Base-by-base conservation (phyloP, 2,888 invertebrate species). In the Colostygia pectinataria region DNA sequence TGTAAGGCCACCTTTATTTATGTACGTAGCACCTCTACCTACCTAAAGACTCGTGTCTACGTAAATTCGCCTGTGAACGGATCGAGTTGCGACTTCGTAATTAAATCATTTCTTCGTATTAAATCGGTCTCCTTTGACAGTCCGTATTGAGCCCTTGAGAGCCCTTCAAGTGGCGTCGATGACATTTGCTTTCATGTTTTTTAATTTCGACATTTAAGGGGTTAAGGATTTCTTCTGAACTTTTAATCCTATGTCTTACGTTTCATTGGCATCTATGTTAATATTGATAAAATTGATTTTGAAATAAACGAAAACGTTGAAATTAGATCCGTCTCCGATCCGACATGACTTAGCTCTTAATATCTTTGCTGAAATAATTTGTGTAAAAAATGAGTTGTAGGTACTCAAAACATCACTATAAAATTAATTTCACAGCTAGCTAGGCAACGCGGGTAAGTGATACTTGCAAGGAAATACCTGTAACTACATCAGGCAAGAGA, bases 41-140 rank as follows among this genome's bases (percentile, higher is more conserved):
- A 7, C 7, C 23, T 6, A 43, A 33, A 23, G 40, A 32, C 32
- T 37, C 39, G 32, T 37, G 38, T 48, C 44, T 42, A 25, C 12
- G 27, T 44, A 48, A 48, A 56, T 46, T 53, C 37, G 29, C 18
- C 43, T 25, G 40, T 25, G 55, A 56, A 57, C 57, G 65, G 74
- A 68, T 82, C 82, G 76, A 75, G 79, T 80, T 80, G 74, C 74
- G 78, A 74, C 74, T 78, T 73, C 68, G 75, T 80, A 82, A 82
- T 83, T 82, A 83, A 83, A 83, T 82, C 77, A 81, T 80, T 78
- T 75, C 77, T 78, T 69, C 66, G 80, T 78, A 80, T 80, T 81
- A 81, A 80, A 77, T 75, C 78, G 68, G 66, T 57, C 66, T 71
- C 71, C 70, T 80, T 80, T 78, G 76, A 77, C 71, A 77, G 70